Evolutionary conservation across 2,113 vertebrate species (phyloP).

Genomic region (Siphamia tubifer): DNA sequence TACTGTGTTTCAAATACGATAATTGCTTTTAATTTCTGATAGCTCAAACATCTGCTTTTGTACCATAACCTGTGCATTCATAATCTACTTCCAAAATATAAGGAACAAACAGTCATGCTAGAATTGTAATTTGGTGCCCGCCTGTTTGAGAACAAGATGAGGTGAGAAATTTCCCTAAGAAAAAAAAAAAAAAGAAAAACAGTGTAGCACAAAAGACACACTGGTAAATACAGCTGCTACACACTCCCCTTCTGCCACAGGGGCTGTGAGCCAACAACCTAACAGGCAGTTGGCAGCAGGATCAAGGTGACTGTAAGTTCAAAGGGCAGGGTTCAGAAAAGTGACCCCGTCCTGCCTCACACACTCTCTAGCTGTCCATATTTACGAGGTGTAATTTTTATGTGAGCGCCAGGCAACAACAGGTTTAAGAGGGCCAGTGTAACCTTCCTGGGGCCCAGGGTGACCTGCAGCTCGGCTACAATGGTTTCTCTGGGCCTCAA

Average conservation of each 20-base stretch:
- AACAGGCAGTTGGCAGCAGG: slow-evolving; percentile 35
- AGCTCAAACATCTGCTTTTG: too few relatives aligned
- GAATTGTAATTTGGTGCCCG: background rate
- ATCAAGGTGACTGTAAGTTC: slow-evolving; percentile 65
- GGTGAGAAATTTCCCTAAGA: background rate
- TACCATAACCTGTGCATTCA: too few relatives aligned
- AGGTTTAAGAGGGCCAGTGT: slow-evolving; percentile 78
- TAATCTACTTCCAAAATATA: too few relatives aligned
- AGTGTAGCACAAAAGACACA: background rate
- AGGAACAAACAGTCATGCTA: background rate
- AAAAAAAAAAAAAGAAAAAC: too few relatives aligned
- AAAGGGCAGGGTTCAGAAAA: slow-evolving; percentile 73
- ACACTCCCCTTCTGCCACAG: slow-evolving; percentile 2
- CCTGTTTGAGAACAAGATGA: background rate
- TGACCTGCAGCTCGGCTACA: slow-evolving; percentile 68
- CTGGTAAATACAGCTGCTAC: slow-evolving; percentile 14
- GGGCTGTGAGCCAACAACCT: slow-evolving; percentile 27
- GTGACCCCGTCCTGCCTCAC: slow-evolving; percentile 64
- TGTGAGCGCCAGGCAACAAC: slow-evolving; percentile 78
- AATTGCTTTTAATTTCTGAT: too few relatives aligned
- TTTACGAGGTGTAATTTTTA: slow-evolving; percentile 85
- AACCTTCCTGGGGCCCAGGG: slow-evolving; percentile 70
- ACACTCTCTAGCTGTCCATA: slow-evolving; percentile 65
- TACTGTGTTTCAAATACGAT: too few relatives aligned
- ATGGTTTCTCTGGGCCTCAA: slow-evolving; percentile 72